phyloP scores from a whole-genome alignment of 2,113 vertebrate species.

The Microcebus jonahi region DNA sequence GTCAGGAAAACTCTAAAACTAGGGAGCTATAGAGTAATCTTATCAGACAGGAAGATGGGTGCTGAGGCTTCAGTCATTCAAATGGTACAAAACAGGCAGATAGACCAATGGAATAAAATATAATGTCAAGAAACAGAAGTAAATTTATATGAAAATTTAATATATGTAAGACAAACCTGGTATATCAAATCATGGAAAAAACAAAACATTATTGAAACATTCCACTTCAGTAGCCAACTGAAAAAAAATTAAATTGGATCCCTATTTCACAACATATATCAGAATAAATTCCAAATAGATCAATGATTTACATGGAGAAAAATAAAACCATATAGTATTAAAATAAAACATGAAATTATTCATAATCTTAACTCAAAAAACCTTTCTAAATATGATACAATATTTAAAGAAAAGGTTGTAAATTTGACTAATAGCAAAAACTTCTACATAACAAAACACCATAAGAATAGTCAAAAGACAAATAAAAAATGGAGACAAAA shows the following conservation, averaged over 20 bases:
- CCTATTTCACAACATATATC: neutral
- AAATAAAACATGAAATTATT: neutral
- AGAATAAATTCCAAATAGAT: conserved; percentile 27
- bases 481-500: neutral
- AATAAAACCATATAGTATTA: neutral
- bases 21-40: neutral
- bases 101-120: neutral
- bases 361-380: neutral
- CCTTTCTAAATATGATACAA: neutral
- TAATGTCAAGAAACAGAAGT: neutral
- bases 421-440: neutral
- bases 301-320: neutral
- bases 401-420: neutral
- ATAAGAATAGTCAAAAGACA: neutral
- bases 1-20: neutral
- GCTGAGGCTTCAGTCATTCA: neutral
- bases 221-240: neutral
- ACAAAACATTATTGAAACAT: neutral
- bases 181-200: neutral
- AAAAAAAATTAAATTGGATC: neutral
- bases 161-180: neutral
- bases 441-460: neutral
- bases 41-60: neutral
- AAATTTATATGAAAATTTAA: neutral
- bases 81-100: neutral